Evolutionary conservation across 2,797 vertebrate species (phyloP).

Genomic region (Amniataba percoides): DNA sequence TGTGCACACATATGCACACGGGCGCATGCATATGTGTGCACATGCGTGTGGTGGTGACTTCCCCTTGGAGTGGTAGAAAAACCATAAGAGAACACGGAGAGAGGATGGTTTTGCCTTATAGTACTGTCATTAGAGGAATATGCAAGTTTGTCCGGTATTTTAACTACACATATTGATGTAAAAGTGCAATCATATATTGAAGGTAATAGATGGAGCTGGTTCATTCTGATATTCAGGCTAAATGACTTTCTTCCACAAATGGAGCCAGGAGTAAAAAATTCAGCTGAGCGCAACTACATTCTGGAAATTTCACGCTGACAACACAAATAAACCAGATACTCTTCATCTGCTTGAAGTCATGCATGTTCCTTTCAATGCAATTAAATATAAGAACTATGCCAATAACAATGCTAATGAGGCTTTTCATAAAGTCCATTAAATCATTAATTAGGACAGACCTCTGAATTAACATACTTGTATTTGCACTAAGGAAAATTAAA

Average conservation of each 20-base stretch:
- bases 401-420: background rate
- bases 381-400: background rate
- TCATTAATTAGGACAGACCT: background rate
- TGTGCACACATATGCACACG: background rate
- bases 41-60: constrained; percentile 43
- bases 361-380: background rate
- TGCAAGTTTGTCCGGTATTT: background rate
- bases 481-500: background rate
- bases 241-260: background rate
- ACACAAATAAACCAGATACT: constrained; percentile 21
- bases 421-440: background rate
- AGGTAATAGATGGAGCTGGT: background rate
- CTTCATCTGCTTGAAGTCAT: background rate
- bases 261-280: background rate
- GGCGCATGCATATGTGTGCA: constrained; percentile 6
- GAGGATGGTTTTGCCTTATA: constrained; percentile 23
- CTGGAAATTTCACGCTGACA: constrained; percentile 2
- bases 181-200: background rate
- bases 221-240: constrained; percentile 12
- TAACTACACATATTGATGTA: background rate
- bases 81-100: constrained; percentile 30
- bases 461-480: background rate
- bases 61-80: constrained; percentile 36
- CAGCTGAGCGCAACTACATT: background rate
- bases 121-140: constrained; percentile 14